Evolutionary conservation across 2,888 invertebrate species (phyloP).

Genomic region (Eilema sororculum): DNA sequence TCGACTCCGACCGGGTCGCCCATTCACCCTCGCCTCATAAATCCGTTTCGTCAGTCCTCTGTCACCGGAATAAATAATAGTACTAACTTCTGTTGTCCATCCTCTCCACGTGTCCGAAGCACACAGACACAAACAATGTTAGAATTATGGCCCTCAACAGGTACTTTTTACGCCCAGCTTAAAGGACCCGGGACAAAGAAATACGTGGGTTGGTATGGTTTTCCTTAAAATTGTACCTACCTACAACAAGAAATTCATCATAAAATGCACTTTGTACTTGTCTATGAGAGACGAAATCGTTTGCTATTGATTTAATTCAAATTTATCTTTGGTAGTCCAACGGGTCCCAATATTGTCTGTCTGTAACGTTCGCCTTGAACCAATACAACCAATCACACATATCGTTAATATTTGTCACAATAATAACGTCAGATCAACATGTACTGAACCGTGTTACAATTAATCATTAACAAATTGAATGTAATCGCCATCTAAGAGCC

Average conservation of each 20-base stretch:
- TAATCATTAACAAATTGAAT: slow-evolving; percentile 62
- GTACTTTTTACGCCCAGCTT: too few relatives aligned
- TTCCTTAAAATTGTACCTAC: background rate
- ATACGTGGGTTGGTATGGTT: too few relatives aligned
- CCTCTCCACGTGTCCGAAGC: too few relatives aligned
- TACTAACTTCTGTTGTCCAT: too few relatives aligned
- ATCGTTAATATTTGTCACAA: slow-evolving; percentile 54
- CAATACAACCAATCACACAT: slow-evolving; percentile 32
- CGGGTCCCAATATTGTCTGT: slow-evolving; percentile 3
- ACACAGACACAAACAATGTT: too few relatives aligned
- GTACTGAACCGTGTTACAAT: slow-evolving; percentile 56
- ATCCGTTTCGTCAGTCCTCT: too few relatives aligned
- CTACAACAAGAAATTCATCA: background rate
- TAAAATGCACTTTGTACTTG: background rate
- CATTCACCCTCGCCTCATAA: too few relatives aligned
- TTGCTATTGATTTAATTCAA: background rate
- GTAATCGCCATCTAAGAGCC: slow-evolving; percentile 61
- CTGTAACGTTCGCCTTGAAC: slow-evolving; percentile 36
- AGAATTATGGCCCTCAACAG: too few relatives aligned
- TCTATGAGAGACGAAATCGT: background rate
- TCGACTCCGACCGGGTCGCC: too few relatives aligned
- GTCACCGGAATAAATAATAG: too few relatives aligned
- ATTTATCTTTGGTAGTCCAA: slow-evolving; percentile 4
- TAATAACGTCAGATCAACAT: slow-evolving; percentile 49
- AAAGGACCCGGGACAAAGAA: too few relatives aligned